phyloP scores from a whole-genome alignment of 2,797 vertebrate genomes.

The Cynodonichthys magdalenae region DNA sequence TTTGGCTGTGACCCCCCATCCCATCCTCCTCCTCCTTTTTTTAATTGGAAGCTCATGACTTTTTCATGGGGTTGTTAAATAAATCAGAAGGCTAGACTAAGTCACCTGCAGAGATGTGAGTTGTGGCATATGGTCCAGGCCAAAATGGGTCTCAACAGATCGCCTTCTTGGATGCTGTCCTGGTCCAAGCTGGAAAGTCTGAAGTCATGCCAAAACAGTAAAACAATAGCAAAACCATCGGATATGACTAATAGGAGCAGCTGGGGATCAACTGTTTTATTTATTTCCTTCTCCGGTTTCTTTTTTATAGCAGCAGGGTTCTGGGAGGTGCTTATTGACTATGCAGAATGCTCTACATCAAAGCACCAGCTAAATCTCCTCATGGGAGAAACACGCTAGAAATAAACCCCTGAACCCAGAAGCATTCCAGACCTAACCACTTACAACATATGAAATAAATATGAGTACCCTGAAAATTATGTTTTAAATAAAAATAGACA shows the following conservation, averaged over 20 bases:
- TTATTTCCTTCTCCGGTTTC: background rate
- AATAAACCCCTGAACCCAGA: conserved; percentile 61
- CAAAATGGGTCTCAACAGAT: conserved; percentile 54
- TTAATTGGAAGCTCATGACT: conserved; percentile 67
- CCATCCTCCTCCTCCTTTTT: conserved; percentile 17
- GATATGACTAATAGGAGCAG: conserved; percentile 3
- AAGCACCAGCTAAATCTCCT: conserved; percentile 56
- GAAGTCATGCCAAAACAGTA: conserved; percentile 26
- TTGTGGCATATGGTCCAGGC: conserved; percentile 57
- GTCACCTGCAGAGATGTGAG: conserved; percentile 54
- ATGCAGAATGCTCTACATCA: conserved; percentile 56
- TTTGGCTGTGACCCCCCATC: conserved; percentile 42
- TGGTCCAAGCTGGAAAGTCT: conserved; percentile 21
- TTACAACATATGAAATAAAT: conserved; percentile 41
- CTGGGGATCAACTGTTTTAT: conserved; percentile 16
- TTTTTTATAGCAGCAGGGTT: conserved; percentile 17
- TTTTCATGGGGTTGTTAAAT: conserved; percentile 74
- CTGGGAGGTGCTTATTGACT: conserved; percentile 49
- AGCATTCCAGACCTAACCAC: conserved; percentile 55
- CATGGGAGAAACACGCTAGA: conserved; percentile 54
- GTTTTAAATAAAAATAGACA: conserved; percentile 33
- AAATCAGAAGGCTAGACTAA: conserved; percentile 69
- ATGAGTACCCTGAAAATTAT: conserved; percentile 43
- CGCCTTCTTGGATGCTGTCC: conserved; percentile 52
- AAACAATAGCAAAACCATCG: conserved; percentile 41